Evolutionary conservation across 1,140 invertebrate species (phyloP).

Genomic region (Oppia nitens): DNA sequence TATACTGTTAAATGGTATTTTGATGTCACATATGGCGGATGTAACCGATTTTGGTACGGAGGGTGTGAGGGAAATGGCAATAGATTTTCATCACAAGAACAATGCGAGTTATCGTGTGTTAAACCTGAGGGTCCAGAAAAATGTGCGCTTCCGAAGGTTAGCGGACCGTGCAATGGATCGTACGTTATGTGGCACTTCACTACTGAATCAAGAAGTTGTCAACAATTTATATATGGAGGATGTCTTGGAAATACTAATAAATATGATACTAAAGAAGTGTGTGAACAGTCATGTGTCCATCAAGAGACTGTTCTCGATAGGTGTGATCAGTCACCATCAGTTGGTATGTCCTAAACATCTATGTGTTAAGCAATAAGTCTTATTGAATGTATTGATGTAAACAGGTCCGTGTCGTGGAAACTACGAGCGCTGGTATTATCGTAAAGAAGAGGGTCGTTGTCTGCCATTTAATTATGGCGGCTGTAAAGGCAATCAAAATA

Average conservation of each 20-base stretch:
- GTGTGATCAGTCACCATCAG: slow-evolving; percentile 9
- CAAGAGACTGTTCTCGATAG: not conserved
- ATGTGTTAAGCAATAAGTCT: not conserved
- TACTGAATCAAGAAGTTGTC: slow-evolving; percentile 45
- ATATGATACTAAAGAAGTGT: slow-evolving; percentile 64
- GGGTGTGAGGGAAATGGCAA: slow-evolving; percentile 84
- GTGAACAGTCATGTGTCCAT: slow-evolving; percentile 47
- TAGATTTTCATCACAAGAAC: slow-evolving; percentile 61
- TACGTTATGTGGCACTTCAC: slow-evolving; percentile 67
- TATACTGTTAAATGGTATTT: slow-evolving; percentile 65
- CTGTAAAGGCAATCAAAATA: slow-evolving; percentile 65
- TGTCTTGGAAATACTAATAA: slow-evolving; percentile 79
- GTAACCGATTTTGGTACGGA: slow-evolving; percentile 84
- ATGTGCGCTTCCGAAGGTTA: slow-evolving; percentile 50
- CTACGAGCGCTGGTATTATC: slow-evolving; percentile 60
- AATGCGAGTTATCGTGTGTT: slow-evolving; percentile 70
- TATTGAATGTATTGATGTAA: not conserved
- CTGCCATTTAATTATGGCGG: slow-evolving; percentile 51
- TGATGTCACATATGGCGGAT: slow-evolving; percentile 68
- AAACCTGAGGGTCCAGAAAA: slow-evolving; percentile 51
- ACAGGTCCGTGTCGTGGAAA: slow-evolving; percentile 53
- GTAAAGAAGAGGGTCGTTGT: slow-evolving; percentile 49
- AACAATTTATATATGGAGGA: slow-evolving; percentile 51
- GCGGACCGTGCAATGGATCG: slow-evolving; percentile 63
- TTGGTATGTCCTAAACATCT: not conserved